These are phyloP conservation scores for Bicyclus anynana DNA, from an alignment of 1,140 invertebrate species.

Conservation along the genomic window DNA sequence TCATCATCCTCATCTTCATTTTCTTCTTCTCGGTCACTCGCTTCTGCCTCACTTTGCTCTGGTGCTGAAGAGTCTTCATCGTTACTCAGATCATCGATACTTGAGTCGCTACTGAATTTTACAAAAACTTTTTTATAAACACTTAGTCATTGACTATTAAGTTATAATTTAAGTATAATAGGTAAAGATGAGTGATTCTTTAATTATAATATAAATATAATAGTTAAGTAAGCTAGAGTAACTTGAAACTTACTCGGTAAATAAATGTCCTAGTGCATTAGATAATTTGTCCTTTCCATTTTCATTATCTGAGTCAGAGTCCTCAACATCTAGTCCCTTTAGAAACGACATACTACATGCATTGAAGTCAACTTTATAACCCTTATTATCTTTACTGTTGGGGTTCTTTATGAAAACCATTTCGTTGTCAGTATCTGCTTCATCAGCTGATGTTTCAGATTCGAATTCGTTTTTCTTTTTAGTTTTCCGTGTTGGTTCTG, in stretches of 20 bases:
- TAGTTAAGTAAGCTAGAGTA: no score
- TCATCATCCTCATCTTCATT: constrained; percentile 33
- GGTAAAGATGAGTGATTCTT: no score
- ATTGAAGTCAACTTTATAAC: constrained; percentile 46
- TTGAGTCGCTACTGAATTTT: constrained; percentile 80
- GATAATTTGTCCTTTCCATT: constrained; percentile 84
- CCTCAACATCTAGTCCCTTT: constrained; percentile 82
- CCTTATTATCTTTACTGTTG: constrained; percentile 58
- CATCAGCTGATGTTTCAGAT: constrained; percentile 81
- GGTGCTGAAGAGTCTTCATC: constrained; percentile 83
- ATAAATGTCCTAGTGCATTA: constrained; percentile 85
- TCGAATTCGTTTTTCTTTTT: constrained; percentile 66
- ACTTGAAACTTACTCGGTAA: constrained; percentile 69
- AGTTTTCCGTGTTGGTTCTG: constrained; percentile 33
- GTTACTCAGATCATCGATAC: constrained; percentile 85
- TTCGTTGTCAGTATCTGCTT: constrained; percentile 78
- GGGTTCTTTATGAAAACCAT: constrained; percentile 79
- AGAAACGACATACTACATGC: constrained; percentile 63
- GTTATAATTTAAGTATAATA: no score
- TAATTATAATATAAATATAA: no score
- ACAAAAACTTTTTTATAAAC: neutral
- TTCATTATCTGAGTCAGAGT: constrained; percentile 90
- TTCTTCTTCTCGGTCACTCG: constrained; percentile 49
- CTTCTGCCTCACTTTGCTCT: constrained; percentile 76
- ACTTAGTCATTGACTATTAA: no score